Evolutionary conservation across 2,888 invertebrate species (phyloP).

Genomic region (Drosophila ezoana): DNA sequence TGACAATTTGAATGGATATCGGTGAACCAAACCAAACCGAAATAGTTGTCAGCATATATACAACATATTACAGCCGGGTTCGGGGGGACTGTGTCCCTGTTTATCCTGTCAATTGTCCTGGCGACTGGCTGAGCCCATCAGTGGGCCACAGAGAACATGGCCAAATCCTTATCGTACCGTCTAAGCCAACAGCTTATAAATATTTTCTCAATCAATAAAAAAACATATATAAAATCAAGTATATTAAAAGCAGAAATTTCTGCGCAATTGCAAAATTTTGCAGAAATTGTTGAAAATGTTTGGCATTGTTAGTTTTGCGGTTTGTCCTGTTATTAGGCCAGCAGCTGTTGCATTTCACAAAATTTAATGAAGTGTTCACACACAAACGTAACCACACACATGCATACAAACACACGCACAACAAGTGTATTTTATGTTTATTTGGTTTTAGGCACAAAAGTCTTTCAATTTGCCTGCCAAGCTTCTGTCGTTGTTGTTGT

Average conservation of each 20-base stretch:
- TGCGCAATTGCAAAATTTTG: constrained; percentile 19
- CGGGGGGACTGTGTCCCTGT: constrained; percentile 34
- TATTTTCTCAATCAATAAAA: constrained; percentile 21
- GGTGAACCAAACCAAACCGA: constrained; percentile 51
- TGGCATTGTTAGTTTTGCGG: constrained; percentile 45
- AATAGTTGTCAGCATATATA: constrained; percentile 60
- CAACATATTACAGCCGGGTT: constrained; percentile 34
- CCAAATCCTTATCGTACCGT: constrained; percentile 33
- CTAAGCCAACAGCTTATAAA: constrained; percentile 38
- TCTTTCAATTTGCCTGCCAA: constrained; percentile 48
- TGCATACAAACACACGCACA: constrained; percentile 8
- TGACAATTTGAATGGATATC: constrained; percentile 60
- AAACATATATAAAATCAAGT: constrained; percentile 7
- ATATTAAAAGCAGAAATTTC: constrained; percentile 21
- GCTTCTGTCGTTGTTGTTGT: constrained; percentile 10
- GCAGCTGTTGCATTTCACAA: constrained; percentile 66
- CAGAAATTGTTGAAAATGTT: constrained; percentile 37
- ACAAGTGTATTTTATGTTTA: constrained; percentile 41
- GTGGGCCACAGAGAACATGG: constrained; percentile 27
- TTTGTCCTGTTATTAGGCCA: constrained; percentile 59
- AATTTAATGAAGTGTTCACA: constrained; percentile 59
- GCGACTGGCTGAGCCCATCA: constrained; percentile 24
- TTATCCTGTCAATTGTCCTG: constrained; percentile 62
- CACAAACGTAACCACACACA: constrained; percentile 9
- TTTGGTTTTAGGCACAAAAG: constrained; percentile 45